Conservation (phyloP, 2,113 vertebrate genomes). For the Machaerirhynchus nigripectus region DNA sequence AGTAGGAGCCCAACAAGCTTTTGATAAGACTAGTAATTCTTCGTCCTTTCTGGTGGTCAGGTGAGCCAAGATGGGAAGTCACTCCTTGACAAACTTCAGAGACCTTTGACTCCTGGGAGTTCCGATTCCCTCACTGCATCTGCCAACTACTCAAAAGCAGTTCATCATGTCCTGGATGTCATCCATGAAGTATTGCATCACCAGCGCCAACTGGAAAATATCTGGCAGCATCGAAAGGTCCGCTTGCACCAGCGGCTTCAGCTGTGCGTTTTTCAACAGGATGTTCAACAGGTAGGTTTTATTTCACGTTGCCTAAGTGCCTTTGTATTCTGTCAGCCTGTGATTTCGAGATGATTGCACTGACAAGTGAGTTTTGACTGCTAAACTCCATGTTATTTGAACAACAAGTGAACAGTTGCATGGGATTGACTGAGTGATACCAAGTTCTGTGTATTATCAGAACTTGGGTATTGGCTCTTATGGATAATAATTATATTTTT, state of each 20-base stretch:
- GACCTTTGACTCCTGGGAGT: constrained; percentile 92
- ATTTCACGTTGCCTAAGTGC: background rate
- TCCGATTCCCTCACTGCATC: constrained; percentile 92
- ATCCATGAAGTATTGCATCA: constrained; percentile 97
- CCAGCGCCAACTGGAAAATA: constrained; percentile 95
- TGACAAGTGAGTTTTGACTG: background rate
- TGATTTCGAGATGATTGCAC: background rate
- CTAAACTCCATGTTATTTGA: background rate
- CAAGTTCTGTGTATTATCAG: background rate
- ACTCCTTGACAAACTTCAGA: constrained; percentile 93
- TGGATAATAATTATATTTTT: background rate
- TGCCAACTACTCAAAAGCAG: constrained; percentile 96
- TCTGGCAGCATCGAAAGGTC: constrained; percentile 98
- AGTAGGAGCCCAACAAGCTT: background rate
- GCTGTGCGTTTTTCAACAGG: constrained; percentile 96
- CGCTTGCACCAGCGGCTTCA: constrained; percentile 95
- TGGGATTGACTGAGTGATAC: background rate
- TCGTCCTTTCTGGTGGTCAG: constrained; percentile 51
- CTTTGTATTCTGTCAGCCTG: background rate
- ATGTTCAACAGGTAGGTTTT: constrained; percentile 89
- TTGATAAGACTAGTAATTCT: background rate
- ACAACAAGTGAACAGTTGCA: background rate
- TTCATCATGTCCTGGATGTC: constrained; percentile 93
- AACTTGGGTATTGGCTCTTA: background rate
- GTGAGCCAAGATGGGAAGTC: constrained; percentile 97